Conservation (phyloP, 1,140 invertebrate genomes). For the Potamilus streckersoni region DNA sequence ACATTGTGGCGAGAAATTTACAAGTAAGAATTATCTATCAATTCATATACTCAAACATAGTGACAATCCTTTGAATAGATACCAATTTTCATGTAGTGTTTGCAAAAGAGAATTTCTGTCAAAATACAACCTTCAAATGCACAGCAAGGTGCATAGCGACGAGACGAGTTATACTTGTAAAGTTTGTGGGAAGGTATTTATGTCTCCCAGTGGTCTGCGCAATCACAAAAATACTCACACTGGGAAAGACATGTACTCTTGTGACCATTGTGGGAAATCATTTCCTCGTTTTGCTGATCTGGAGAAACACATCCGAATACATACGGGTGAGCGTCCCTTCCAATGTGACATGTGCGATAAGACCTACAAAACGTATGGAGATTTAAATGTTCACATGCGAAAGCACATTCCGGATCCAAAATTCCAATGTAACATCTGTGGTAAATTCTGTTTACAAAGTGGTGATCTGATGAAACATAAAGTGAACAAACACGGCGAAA, state of each 20-base stretch:
- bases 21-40: not conserved
- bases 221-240: conserved; percentile 36
- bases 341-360: conserved; percentile 5
- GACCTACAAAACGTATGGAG: conserved; percentile 1
- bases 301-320: conserved; percentile 23
- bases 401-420: too few species aligned
- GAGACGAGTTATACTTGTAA: conserved; percentile 12
- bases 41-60: conserved; percentile 5
- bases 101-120: conserved; percentile 2
- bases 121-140: not conserved
- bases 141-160: not conserved
- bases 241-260: conserved; percentile 37
- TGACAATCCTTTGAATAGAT: not conserved
- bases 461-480: too few species aligned
- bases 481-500: too few species aligned
- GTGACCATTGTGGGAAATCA: conserved; percentile 29
- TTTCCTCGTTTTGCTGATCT: conserved; percentile 24
- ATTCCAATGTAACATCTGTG: too few species aligned
- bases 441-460: too few species aligned
- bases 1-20: conserved; percentile 4
- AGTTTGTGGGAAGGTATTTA: conserved; percentile 7
- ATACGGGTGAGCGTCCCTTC: conserved; percentile 26
- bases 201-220: conserved; percentile 1
- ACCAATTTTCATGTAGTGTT: not conserved
- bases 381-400: too few species aligned